Base-by-base conservation (phyloP, 2,888 invertebrate species). In the Hyles lineata region DNA sequence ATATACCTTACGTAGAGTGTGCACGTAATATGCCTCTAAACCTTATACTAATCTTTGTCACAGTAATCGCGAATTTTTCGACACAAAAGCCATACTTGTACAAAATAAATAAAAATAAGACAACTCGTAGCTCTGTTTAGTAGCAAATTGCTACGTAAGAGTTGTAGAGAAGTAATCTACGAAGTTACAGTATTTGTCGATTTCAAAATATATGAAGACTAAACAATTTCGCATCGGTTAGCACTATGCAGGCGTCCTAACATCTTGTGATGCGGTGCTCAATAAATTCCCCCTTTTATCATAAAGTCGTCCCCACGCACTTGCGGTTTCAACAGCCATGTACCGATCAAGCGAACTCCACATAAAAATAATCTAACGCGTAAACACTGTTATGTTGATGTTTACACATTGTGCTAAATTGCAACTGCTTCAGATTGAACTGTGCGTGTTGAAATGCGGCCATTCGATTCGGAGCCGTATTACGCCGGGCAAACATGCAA, bases 401-500 rank as follows among this genome's bases (percentile, higher is more conserved):
- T 90, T 90, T 88, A 87, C 87, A 81, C 81, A 82, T 85, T 82
- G 82, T 84, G 88, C 87, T 86, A 89, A 89, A 89, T 88, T 89
- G 89, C 87, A 90, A 88, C 89, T 83, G 88, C 85, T 87, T 84
- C 80, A 85, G 80, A 88, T 88, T 85, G 86, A 86, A 80, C 85
- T 81, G 90, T 88, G 87, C 93, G 92, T 93, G 93, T 87, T 88
- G 85, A 89, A 93, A 93, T 92, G 93, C 92, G 92, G 90, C 88
- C 90, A 90, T 90, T 90, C 89, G 90, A 88, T 90, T 86, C 78
- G 76, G 80, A 85, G 87, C 89, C 87, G 86, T 91, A 90, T 90
- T 91, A 91, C 91, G 86, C 80, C 82, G 76, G 82, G 82, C 85
- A 89, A 89, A 90, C 87, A 85, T 79, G 76, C 73, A 59, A 70